Evolutionary conservation across 2,113 vertebrate genomes (phyloP).

Genomic region (Esox niger): DNA sequence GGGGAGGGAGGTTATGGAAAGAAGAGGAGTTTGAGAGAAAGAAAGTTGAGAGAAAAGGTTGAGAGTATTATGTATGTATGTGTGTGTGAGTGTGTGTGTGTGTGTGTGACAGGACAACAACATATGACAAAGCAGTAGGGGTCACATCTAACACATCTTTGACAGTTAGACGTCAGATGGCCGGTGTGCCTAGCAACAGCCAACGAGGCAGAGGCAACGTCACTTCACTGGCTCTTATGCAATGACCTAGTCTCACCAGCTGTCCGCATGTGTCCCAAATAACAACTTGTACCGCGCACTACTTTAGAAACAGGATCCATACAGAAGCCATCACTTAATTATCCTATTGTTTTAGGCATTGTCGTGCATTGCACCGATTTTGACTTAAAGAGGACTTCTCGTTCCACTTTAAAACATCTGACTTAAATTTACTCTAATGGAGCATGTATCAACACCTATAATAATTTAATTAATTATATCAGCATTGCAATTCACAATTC

Average conservation of each 20-base stretch:
- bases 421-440: too few relatives aligned
- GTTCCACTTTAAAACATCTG: too few relatives aligned
- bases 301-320: too few relatives aligned
- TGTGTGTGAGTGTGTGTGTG: not conserved
- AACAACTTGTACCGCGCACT: too few relatives aligned
- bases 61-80: not conserved
- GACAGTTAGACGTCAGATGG: not conserved
- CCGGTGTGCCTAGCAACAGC: conserved; percentile 4
- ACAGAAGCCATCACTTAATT: too few relatives aligned
- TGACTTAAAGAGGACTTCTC: too few relatives aligned
- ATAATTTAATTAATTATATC: too few relatives aligned
- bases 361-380: too few relatives aligned
- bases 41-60: not conserved
- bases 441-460: too few relatives aligned
- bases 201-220: not conserved
- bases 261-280: not conserved
- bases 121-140: not conserved
- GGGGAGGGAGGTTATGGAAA: too few relatives aligned
- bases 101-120: not conserved
- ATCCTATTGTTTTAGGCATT: too few relatives aligned
- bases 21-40: not conserved
- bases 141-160: conserved; percentile 2
- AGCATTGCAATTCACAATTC: too few relatives aligned
- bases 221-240: conserved; percentile 1
- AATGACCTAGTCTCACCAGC: not conserved